Base-by-base conservation (phyloP, 2,113 vertebrate genomes). In the Sorex fumeus region DNA sequence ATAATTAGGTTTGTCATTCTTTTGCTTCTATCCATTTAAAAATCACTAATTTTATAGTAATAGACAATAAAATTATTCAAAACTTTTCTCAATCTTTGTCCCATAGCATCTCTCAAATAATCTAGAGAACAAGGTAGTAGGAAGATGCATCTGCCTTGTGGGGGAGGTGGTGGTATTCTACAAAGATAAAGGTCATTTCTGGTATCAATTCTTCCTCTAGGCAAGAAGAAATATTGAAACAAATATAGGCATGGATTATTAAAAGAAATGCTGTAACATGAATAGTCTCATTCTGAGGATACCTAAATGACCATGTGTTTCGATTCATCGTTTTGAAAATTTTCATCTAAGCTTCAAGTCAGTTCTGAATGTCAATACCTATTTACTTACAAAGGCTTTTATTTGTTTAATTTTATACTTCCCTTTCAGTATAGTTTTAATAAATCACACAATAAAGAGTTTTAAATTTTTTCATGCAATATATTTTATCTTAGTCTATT, bases 381-480 rank as follows among this genome's bases (percentile, higher is more conserved):
- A 88, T 92, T 95, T 91, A 34, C 82, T 91, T 78, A 62, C 18
- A 93, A 36, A 89, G 21, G 6, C 8, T 87, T 80, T 88, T 3
- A 23, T n/a, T 94, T 53, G 40, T 40, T 93, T 82, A 30, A 50
- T 88, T 94, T 80, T 84, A 34, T 2, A n/a, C 18, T 80, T 93
- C 45, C 57, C 78, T 15, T 28, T 88, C 60, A 87, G 93, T 90
- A 21, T 81, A n/a, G 30, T 72, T 88, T 30, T 91, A 78, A 78
- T 84, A 95, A 93, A 90, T 95, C 64, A 70, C 76, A 13, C 23
- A 66, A 81, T 47, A 82, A 87, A 82, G 5, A 86, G 19, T 89
- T 87, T 81, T 87, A 19, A 84, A 15, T 25, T 91, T 91, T 91
- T 3, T 1, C 71, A 1, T 66, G 23, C 79, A 27, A 30, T 91